These are phyloP conservation scores for Chymomyza procnemis DNA, from an alignment of 2,888 invertebrate genomes.

Conservation along the genomic window DNA sequence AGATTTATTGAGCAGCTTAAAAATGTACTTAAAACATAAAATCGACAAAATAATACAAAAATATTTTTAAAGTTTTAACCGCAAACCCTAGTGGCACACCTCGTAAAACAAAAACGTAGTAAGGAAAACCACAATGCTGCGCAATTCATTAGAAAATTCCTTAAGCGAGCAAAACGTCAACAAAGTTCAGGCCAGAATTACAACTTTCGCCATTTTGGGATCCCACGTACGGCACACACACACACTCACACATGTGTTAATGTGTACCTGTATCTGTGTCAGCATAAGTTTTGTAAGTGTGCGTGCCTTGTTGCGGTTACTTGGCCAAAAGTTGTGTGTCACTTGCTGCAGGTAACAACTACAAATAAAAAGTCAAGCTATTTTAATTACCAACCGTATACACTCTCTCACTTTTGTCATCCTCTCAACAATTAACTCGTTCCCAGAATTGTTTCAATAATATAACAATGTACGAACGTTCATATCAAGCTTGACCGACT, in stretches of 20 bases:
- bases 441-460: no score
- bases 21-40: no score
- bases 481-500: no score
- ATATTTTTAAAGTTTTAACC: slow-evolving; percentile 6
- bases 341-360: slow-evolving; percentile 21
- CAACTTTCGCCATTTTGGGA: no score
- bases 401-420: slow-evolving; percentile 10
- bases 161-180: slow-evolving; percentile 29
- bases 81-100: background rate
- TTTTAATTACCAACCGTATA: slow-evolving; percentile 7
- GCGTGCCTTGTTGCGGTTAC: slow-evolving; percentile 17
- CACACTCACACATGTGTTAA: background rate
- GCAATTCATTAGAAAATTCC: slow-evolving; percentile 31
- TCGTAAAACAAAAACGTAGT: background rate
- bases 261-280: background rate
- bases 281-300: background rate
- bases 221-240: background rate
- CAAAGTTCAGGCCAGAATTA: slow-evolving; percentile 28
- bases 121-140: background rate
- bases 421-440: slow-evolving; percentile 29
- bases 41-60: no score
- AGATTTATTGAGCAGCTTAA: no score
- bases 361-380: slow-evolving; percentile 20
- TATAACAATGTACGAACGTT: no score
- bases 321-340: slow-evolving; percentile 22